Percentiles rank a stretch among this genome's conserved stretches.
These are phyloP conservation scores for Mormyrus lacerda DNA, from an alignment of 2,113 vertebrate genomes.

Conservation along the genomic window DNA sequence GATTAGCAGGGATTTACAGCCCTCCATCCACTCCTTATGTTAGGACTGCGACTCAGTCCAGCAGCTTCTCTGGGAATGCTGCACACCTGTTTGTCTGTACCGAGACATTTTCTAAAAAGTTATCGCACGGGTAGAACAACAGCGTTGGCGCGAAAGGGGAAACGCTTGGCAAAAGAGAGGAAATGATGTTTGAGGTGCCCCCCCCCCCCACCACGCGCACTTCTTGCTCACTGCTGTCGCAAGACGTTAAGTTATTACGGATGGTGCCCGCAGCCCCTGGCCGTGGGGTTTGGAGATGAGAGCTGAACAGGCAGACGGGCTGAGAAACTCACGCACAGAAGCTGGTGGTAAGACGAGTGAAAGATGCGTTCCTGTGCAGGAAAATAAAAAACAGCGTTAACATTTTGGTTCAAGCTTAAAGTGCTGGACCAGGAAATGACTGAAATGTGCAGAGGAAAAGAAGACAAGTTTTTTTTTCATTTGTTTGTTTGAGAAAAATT, in stretches of 20 bases:
- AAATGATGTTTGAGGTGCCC: slow-evolving; percentile 36
- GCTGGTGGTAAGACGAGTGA: slow-evolving; percentile 36
- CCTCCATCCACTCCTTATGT: slow-evolving; percentile 2
- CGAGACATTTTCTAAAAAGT: neutral
- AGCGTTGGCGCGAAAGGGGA: slow-evolving; percentile 18
- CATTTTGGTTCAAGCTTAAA: slow-evolving; percentile 12
- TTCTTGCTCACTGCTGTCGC: neutral
- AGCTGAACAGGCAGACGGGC: slow-evolving; percentile 35
- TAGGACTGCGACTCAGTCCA: neutral
- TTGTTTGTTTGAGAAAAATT: slow-evolving; percentile 53
- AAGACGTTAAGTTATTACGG: slow-evolving; percentile 45
- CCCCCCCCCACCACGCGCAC: neutral
- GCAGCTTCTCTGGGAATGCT: neutral
- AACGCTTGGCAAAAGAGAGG: slow-evolving; percentile 31
- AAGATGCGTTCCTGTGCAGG: neutral
- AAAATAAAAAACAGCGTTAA: neutral
- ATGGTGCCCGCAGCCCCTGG: slow-evolving; percentile 31
- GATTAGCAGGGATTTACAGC: slow-evolving; percentile 30
- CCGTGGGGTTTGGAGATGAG: slow-evolving; percentile 43
- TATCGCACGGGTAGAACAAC: neutral
- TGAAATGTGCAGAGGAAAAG: slow-evolving; percentile 44
- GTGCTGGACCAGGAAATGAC: slow-evolving; percentile 28
- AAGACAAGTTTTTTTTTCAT: slow-evolving; percentile 44
- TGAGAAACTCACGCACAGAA: slow-evolving; percentile 31
- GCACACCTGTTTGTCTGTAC: neutral